Evolutionary conservation across 2,888 invertebrate genomes (phyloP).

Genomic region (Athalia rosae): DNA sequence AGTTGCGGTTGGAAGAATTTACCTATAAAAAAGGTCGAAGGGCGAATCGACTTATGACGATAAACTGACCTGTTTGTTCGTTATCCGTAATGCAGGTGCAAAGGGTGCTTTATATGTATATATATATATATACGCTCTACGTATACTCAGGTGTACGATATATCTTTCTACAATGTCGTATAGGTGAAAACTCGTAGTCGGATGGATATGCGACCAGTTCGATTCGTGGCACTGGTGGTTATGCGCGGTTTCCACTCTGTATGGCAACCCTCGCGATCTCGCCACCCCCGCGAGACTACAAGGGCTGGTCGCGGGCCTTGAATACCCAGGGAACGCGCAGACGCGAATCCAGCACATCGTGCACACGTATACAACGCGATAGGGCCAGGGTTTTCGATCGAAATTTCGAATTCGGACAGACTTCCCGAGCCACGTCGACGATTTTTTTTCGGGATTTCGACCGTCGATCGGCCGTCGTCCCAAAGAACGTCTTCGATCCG

Average conservation of each 20-base stretch:
- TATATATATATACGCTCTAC: not conserved
- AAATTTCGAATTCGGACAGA: too few species aligned
- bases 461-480: too few species aligned
- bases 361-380: slow-evolving; percentile 1
- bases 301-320: slow-evolving; percentile 21
- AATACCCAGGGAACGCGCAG: slow-evolving; percentile 23
- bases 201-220: slow-evolving; percentile 27
- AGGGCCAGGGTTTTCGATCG: too few species aligned
- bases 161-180: not conserved
- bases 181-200: not conserved
- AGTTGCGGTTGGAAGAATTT: too few species aligned
- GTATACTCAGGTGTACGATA: not conserved
- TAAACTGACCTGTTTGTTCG: slow-evolving; percentile 13
- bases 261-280: slow-evolving; percentile 3
- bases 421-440: too few species aligned
- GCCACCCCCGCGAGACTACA: slow-evolving; percentile 7
- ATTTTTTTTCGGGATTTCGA: too few species aligned
- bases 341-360: not conserved
- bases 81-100: not conserved
- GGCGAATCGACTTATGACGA: not conserved
- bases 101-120: not conserved
- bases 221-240: slow-evolving; percentile 25
- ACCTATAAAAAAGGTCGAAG: too few species aligned
- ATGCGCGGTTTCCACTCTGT: slow-evolving; percentile 28
- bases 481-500: too few species aligned